Base-by-base conservation (phyloP, 2,888 invertebrate genomes). In the Pandemis cinnamomeana region DNA sequence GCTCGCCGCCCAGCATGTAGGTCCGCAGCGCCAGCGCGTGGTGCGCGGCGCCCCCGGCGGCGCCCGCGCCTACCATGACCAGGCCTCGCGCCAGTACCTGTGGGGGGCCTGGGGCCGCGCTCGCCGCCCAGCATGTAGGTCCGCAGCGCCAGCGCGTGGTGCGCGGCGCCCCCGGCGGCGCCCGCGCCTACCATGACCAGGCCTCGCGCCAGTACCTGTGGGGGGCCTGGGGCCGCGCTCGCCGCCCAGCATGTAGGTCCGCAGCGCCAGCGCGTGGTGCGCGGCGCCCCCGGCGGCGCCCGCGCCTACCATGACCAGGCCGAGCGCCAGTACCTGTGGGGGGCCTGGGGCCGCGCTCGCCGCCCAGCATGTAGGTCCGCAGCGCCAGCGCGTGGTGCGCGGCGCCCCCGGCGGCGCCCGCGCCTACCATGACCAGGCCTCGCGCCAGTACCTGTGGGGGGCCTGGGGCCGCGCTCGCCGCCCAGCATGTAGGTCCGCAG, bases 161-260 rank as follows among this genome's bases (percentile, higher is more conserved):
- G 20, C 20, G 20, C 20, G 20, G 20, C 20, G 20, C 20, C 20
- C 20, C 20, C 20, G 20, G 20, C 20, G 20, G 20, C 20, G 20
- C 20, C 20, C 20, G 20, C 20, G 20, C 20, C 20, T 1, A 20
- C 20, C 20, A 20, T 20, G 20, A 20, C 0, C 20, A 20, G 20
- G 20, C 20, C 20, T 0, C 0, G 20, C 20, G 20, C 20, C 20
- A 20, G 27, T 36, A 86, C 86, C 85, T 15, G 81, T 80, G 10
- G 79, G 79, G 7, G 79, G 60, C 0, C 60, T 27, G 0, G 20
- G 27, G n/a, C 13, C 83, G 69, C 96, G 95, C 82, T 96, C 97
- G 0, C 98, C 99, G n/a, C 99, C 99, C 71, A 98, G 96, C 98
- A 99, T 99, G 86, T 98, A 98, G 82, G 98, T 97, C 83, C 98